A percentile compares a stretch with the other conserved stretches of the same genome.
Conservation (phyloP, 1,140 invertebrate genomes). For the Mylabris phalerata region DNA sequence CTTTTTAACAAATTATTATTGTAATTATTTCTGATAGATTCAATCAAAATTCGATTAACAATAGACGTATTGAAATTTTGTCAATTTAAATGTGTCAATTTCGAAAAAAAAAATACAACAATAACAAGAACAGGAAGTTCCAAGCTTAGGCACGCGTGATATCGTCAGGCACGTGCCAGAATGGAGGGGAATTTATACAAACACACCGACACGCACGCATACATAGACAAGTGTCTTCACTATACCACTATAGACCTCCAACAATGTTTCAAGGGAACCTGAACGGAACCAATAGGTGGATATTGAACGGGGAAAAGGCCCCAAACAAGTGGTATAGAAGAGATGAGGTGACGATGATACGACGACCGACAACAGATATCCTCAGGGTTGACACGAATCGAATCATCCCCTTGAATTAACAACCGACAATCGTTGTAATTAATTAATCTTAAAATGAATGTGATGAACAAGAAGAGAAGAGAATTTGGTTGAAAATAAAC, state of each 20-base stretch:
- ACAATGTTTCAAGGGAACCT: constrained; percentile 1
- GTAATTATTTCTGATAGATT: no score
- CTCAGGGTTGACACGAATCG: constrained; percentile 2
- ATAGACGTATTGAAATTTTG: no score
- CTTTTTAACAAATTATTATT: no score
- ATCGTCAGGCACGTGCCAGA: constrained; percentile 10
- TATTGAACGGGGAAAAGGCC: neutral
- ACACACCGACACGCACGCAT: neutral
- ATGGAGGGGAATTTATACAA: neutral
- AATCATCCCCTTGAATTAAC: neutral
- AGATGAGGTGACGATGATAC: no score
- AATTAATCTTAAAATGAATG: neutral
- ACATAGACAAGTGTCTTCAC: no score
- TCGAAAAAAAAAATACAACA: no score
- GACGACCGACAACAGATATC: no score
- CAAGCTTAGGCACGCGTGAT: constrained; percentile 14
- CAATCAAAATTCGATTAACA: no score
- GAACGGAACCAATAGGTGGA: neutral
- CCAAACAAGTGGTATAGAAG: no score
- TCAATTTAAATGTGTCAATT: no score
- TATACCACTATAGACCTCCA: neutral
- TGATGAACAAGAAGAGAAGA: no score
- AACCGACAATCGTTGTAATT: neutral
- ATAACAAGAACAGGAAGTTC: constrained; percentile 3
- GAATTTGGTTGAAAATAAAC: neutral